Base-by-base conservation (phyloP, 1,140 invertebrate genomes). In the Aphis craccivora region DNA sequence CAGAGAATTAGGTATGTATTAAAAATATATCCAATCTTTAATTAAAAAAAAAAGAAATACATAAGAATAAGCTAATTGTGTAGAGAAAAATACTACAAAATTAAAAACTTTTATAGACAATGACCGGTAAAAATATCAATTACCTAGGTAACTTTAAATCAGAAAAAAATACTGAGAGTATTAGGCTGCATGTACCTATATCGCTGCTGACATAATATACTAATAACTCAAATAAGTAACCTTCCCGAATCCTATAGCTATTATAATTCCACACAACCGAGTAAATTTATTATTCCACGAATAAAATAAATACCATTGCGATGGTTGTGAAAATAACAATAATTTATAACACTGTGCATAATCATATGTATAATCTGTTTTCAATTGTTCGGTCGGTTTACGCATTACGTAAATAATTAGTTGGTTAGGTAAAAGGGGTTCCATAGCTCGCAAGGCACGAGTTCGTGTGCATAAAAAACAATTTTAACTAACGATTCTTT, bases 361-460 rank as follows among this genome's bases (percentile, higher is more conserved):
- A 76, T 76, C 60, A 76, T 76, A 76, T 20, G n/a, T n/a, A 76
- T 76, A 76, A 76, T 76, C 60, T 76, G 60, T 76, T 76, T 76
- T 76, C 60, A n/a, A 76, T 76, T 76, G 60, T 76, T 76, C 30
- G 14, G 30, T 76, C 30, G 11, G 60, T 76, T 76, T n/a, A 76
- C n/a, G 60, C n/a, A 35, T n/a, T n/a, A 76, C 30, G n/a, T 76
- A 76, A 76, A 76, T 76, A 76, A 76, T 76, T 76, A 76, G 60
- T 76, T n/a, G 60, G 60, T 76, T n/a, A 76, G 60, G 60, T 76
- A 76, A 76, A 76, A 76, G 60, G 60, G 14, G 60, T 14, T n/a
- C 30, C 30, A 76, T 5, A 76, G 60, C 60, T 76, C 60, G 30
- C 60, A 76, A 76, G n/a, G 60, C 60, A 76, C 60, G 60, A 76